Conservation (phyloP, 2,797 vertebrate species). For the Lepus townsendii region DNA sequence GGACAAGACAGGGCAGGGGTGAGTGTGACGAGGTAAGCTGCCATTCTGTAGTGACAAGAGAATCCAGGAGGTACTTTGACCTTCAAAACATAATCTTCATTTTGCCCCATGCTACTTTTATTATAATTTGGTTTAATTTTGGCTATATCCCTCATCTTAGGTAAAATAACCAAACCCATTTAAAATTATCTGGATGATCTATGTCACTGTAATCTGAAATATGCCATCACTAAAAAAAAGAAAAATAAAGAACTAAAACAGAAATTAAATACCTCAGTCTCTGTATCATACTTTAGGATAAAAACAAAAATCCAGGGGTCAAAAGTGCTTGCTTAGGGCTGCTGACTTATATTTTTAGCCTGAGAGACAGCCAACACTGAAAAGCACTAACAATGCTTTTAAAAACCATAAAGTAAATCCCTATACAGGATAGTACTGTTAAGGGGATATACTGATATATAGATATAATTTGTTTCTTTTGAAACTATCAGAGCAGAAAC, state of each 20-base stretch:
- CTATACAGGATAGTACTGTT: conserved; percentile 41
- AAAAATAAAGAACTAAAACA: conserved; percentile 41
- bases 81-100: conserved; percentile 57
- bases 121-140: conserved; percentile 51
- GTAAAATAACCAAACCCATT: conserved; percentile 61
- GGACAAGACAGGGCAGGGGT: not conserved
- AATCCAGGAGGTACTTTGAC: conserved; percentile 35
- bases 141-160: conserved; percentile 30
- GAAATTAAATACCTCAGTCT: not conserved
- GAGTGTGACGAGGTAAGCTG: not conserved
- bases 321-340: conserved; percentile 64
- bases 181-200: conserved; percentile 70
- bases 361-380: conserved; percentile 55
- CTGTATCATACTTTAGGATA: conserved; percentile 61
- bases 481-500: conserved; percentile 80
- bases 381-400: conserved; percentile 64
- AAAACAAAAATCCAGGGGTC: conserved; percentile 61
- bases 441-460: conserved; percentile 57
- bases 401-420: conserved; percentile 45
- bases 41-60: not conserved
- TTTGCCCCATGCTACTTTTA: conserved; percentile 21
- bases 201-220: conserved; percentile 67
- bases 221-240: conserved; percentile 61
- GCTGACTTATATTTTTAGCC: conserved; percentile 62
- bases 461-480: conserved; percentile 70